Evolutionary conservation across 2,113 vertebrate species (phyloP).

Genomic region (Chlamydotis undulata): DNA sequence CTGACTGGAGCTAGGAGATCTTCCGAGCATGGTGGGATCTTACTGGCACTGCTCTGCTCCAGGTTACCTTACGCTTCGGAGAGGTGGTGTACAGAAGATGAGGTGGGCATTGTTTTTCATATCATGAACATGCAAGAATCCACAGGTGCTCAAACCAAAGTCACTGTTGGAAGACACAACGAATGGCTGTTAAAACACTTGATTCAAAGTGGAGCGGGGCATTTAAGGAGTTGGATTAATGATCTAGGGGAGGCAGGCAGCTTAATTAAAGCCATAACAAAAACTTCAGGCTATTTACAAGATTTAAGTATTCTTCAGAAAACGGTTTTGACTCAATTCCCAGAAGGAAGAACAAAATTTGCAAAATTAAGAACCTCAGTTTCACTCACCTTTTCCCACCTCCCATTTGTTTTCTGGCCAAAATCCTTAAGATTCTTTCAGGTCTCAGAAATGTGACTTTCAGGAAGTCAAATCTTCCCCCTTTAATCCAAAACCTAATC

Average conservation of each 20-base stretch:
- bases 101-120: background rate
- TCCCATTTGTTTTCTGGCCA: background rate
- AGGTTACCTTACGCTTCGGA: accelerated
- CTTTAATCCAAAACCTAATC: background rate
- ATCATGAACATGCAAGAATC: background rate
- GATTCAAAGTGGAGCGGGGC: background rate
- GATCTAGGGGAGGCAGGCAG: background rate
- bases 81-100: background rate
- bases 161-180: background rate
- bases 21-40: background rate
- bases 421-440: background rate
- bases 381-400: background rate
- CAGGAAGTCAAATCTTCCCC: background rate
- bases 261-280: background rate
- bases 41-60: background rate
- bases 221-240: background rate
- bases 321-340: background rate
- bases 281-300: background rate
- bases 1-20: background rate
- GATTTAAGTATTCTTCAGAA: background rate
- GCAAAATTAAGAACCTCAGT: background rate
- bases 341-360: background rate
- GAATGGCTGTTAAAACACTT: background rate
- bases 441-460: background rate
- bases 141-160: background rate